A percentile compares a stretch with the other conserved stretches of the same genome.
These are phyloP conservation scores for Maccullochella peelii DNA, from an alignment of 2,113 vertebrate species.

Conservation along the genomic window DNA sequence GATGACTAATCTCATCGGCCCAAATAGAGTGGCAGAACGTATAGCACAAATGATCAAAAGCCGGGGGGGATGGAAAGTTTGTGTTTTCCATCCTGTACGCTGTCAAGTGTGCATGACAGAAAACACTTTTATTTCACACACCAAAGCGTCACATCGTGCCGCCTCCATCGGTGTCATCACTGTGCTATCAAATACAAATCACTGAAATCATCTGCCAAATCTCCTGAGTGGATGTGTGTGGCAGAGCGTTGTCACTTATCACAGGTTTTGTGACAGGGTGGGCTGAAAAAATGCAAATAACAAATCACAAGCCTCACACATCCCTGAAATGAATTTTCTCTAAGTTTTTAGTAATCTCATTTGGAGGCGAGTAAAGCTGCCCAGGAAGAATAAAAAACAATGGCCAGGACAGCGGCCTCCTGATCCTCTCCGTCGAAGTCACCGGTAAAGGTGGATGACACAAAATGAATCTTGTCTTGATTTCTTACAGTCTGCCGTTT, in stretches of 20 bases:
- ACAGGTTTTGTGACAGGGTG: constrained; percentile 33
- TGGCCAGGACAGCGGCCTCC: constrained; percentile 18
- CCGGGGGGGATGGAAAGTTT: constrained; percentile 32
- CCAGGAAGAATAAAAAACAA: constrained; percentile 50
- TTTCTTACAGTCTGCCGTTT: constrained; percentile 16
- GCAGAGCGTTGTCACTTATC: constrained; percentile 39
- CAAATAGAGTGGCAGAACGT: constrained; percentile 36
- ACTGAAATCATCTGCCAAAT: constrained; percentile 37
- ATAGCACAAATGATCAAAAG: constrained; percentile 44
- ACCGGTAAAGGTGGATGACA: constrained; percentile 22
- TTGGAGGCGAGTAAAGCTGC: constrained; percentile 40
- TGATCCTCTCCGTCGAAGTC: constrained; percentile 18
- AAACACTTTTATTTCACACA: constrained; percentile 62
- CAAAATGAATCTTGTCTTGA: constrained; percentile 15
- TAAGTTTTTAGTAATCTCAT: constrained; percentile 54
- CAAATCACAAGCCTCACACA: constrained; percentile 38
- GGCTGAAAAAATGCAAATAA: constrained; percentile 47
- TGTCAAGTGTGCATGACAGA: constrained; percentile 21
- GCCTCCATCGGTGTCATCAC: constrained; percentile 41
- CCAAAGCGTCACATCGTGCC: constrained; percentile 35
- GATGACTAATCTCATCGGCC: constrained; percentile 64
- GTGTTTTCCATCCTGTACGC: constrained; percentile 6
- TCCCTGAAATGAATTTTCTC: constrained; percentile 54
- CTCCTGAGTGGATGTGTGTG: constrained; percentile 49
- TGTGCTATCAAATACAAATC: constrained; percentile 54